phyloP scores from a whole-genome alignment of 2,113 vertebrate genomes.

The Bufo bufo region DNA sequence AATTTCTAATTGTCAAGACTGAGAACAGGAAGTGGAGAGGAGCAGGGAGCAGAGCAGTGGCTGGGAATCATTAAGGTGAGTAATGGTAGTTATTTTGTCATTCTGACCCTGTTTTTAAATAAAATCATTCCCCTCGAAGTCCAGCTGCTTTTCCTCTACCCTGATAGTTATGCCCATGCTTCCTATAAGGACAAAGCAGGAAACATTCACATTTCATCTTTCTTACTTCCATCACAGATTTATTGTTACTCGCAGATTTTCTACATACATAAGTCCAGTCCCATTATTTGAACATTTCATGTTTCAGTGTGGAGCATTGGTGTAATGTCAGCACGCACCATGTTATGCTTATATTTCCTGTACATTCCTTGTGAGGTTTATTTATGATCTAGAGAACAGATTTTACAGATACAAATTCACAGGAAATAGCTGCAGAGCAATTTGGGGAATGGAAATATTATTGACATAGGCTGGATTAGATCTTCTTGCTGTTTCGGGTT shows the following conservation, averaged over 20 bases:
- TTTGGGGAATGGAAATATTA: slow-evolving; percentile 65
- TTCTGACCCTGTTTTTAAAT: too few species aligned
- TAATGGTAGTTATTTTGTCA: too few species aligned
- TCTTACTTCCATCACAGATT: not conserved
- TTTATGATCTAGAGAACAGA: slow-evolving; percentile 64
- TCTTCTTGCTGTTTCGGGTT: slow-evolving; percentile 62
- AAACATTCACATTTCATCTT: not conserved
- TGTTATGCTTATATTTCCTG: slow-evolving; percentile 60
- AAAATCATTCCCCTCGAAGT: too few species aligned
- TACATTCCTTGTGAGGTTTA: slow-evolving; percentile 62
- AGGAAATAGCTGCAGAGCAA: slow-evolving; percentile 63
- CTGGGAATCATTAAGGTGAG: too few species aligned
- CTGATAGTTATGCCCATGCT: too few species aligned
- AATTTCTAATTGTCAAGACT: too few species aligned
- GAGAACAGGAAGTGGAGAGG: too few species aligned
- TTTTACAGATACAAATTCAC: slow-evolving; percentile 62
- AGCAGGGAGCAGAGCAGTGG: too few species aligned
- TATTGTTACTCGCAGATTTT: not conserved
- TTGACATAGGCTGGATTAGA: slow-evolving; percentile 57
- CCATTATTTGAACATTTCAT: not conserved
- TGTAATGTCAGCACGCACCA: slow-evolving; percentile 60
- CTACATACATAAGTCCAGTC: not conserved
- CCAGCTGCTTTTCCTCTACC: too few species aligned
- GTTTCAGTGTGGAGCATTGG: not conserved
- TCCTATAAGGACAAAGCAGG: not conserved